Evolutionary conservation across 2,888 invertebrate species (phyloP).

Genomic region (Eutolmus rufibarbis): DNA sequence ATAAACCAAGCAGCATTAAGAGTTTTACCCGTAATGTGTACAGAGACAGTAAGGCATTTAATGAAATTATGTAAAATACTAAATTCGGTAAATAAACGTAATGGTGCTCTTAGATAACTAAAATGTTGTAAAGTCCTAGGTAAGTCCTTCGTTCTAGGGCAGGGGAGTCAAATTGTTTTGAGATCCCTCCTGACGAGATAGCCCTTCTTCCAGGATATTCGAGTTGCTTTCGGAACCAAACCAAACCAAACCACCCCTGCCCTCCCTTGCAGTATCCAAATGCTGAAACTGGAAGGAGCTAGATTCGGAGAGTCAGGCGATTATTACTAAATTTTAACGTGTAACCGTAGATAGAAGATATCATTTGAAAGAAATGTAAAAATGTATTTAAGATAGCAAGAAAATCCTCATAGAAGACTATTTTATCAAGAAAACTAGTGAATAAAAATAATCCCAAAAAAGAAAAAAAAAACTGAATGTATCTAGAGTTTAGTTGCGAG

Average conservation of each 20-base stretch:
- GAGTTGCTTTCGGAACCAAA: neutral
- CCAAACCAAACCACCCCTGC: neutral
- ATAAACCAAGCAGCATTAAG: neutral
- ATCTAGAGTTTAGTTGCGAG: neutral
- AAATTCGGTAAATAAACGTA: slow-evolving; percentile 12
- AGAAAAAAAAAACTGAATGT: neutral
- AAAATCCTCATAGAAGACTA: slow-evolving; percentile 5
- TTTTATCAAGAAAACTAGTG: slow-evolving; percentile 32
- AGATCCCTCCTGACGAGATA: neutral
- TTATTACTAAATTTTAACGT: neutral
- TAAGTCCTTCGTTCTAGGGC: neutral
- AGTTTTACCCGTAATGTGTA: neutral
- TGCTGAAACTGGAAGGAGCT: neutral
- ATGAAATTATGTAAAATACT: neutral
- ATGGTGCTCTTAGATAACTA: slow-evolving; percentile 39
- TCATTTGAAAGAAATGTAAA: slow-evolving; percentile 20
- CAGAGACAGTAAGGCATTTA: neutral
- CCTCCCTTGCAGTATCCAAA: neutral
- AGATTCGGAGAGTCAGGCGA: neutral
- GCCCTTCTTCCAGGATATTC: neutral
- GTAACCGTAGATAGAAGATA: slow-evolving; percentile 11
- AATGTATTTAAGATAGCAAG: slow-evolving; percentile 27
- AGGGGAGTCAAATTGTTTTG: neutral
- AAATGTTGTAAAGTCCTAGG: slow-evolving; percentile 1
- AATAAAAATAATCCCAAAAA: slow-evolving; percentile 11